These are phyloP conservation scores for Euphonia xanthogaster DNA, from an alignment of 2,797 vertebrate genomes.

Conservation along the genomic window DNA sequence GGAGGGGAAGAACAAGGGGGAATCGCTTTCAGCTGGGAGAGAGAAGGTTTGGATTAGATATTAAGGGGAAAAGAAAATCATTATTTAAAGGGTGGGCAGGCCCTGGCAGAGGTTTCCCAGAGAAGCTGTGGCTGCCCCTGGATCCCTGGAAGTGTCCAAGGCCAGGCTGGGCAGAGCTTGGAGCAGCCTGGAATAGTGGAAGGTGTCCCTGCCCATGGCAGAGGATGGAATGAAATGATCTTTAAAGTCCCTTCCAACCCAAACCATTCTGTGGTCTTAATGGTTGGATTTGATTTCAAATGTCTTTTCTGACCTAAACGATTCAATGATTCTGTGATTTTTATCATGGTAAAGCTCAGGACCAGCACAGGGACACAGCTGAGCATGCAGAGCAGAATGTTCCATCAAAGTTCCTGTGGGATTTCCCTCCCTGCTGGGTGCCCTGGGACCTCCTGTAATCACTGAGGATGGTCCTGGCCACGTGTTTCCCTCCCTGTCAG, in stretches of 20 bases:
- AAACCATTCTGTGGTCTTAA: neutral
- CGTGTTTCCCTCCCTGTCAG: neutral
- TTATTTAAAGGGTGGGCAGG: neutral
- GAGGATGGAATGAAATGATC: rapidly evolving
- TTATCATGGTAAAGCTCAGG: neutral
- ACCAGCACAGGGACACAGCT: neutral
- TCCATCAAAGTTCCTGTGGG: neutral
- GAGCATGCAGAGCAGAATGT: rapidly evolving
- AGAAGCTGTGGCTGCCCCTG: neutral
- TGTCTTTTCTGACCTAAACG: neutral
- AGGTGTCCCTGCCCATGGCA: neutral
- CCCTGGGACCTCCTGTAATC: rapidly evolving
- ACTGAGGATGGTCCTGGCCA: neutral
- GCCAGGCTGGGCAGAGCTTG: rapidly evolving
- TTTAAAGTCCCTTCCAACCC: neutral
- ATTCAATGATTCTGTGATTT: neutral
- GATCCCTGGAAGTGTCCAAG: neutral
- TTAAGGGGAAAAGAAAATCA: neutral
- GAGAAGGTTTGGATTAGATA: neutral
- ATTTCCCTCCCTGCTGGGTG: rapidly evolving
- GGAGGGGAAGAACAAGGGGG: neutral
- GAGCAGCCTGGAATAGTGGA: rapidly evolving
- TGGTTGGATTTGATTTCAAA: neutral
- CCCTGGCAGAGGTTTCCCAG: neutral
- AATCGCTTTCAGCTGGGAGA: neutral